A percentile compares a stretch with the other conserved stretches of the same genome.
These are phyloP conservation scores for Pherbina coryleti DNA, from an alignment of 2,888 invertebrate genomes.

Conservation along the genomic window DNA sequence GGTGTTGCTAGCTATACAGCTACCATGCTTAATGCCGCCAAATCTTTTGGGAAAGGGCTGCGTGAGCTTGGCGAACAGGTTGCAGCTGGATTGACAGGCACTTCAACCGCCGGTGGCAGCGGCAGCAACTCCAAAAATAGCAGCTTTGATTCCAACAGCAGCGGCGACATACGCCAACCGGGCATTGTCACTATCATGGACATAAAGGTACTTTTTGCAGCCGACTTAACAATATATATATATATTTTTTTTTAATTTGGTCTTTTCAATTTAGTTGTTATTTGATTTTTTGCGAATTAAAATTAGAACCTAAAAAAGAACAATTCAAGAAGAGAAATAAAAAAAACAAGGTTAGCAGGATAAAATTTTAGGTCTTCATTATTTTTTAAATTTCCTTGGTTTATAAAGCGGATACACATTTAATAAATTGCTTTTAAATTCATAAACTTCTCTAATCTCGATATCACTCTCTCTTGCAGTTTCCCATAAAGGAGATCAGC, in stretches of 20 bases:
- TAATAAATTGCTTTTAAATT: too few species aligned
- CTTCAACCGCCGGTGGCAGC: constrained; percentile 63
- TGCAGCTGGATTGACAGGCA: constrained; percentile 88
- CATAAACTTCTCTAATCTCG: too few species aligned
- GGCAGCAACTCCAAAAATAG: constrained; percentile 67
- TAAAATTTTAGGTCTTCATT: too few species aligned
- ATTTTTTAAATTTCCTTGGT: too few species aligned
- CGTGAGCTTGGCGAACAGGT: constrained; percentile 92
- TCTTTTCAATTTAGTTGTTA: too few species aligned
- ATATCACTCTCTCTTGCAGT: constrained; percentile 49
- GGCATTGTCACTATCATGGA: constrained; percentile 92
- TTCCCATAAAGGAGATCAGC: constrained; percentile 66
- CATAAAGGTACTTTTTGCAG: constrained; percentile 73
- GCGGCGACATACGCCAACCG: constrained; percentile 78
- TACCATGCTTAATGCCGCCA: constrained; percentile 93
- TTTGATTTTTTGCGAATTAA: too few species aligned
- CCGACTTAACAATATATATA: too few species aligned
- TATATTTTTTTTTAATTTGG: too few species aligned
- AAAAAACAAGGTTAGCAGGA: too few species aligned
- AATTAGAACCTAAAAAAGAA: too few species aligned
- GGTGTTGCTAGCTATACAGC: constrained; percentile 92
- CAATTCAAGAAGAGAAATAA: too few species aligned
- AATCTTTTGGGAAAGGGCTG: constrained; percentile 91
- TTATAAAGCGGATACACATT: too few species aligned
- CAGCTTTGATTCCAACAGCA: constrained; percentile 70